Evolutionary conservation across 2,888 invertebrate species (phyloP), one percentile per base, ranked within the genome.

Genomic region (Scrobipalpa costella): DNA sequence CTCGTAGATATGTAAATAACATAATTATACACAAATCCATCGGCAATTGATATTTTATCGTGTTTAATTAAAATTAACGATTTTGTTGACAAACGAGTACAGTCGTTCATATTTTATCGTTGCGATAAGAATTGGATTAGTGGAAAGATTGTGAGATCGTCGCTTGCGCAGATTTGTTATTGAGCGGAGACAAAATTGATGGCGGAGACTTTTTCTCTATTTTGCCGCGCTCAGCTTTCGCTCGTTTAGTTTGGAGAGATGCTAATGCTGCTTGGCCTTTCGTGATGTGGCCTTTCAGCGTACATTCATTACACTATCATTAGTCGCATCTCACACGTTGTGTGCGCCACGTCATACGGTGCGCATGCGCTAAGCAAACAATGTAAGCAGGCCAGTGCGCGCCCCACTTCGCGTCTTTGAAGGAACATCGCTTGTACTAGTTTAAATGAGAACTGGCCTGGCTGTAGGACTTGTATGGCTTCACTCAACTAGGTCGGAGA

Each of bases 351-450:
- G 66, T 66, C 67, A 65, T 60, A 62, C 61, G 52, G 34, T 38
- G 67, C 68, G 66, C 69, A 67, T 66, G 65, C 69, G 67, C 60
- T 55, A 61, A 57, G 59, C 61, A 68, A 66, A 70, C 71, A 71
- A 69, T 67, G 66, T 63, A 71, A 67, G 66, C 70, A 61, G 69
- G 69, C 63, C 68, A 64, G 66, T 58, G 62, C 61, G 49, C 61
- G 71, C 27, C 62, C 68, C 63, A 70, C 62, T 64, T 66, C 49
- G 17, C 50, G 11, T 62, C 66, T 62, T 62, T 63, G 62, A 52
- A 62, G 60, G 52, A 62, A 62, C 58, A 47, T 33, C 38, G 62
- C 40, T 62, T 55, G 40, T 50, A 62, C 64, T 36, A 50, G 57
- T 38, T 15, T 58, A 65, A 63, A 63, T 36, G 60, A 63, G 63